These are phyloP conservation scores for Cotesia vestalis DNA, from an alignment of 1,140 invertebrate genomes.

Conservation along the genomic window DNA sequence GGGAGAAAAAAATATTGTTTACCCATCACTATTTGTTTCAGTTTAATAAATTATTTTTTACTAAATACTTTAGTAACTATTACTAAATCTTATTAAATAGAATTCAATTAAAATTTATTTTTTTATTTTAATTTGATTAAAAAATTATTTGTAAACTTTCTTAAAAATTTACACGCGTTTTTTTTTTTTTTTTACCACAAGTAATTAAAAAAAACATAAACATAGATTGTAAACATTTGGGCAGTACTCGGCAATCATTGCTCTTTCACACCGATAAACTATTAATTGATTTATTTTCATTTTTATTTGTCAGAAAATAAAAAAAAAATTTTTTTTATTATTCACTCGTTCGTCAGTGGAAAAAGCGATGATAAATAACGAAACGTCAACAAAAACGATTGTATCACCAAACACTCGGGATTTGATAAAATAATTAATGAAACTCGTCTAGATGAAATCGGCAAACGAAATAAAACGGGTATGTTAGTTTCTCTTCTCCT, in stretches of 20 bases:
- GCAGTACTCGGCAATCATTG: not conserved
- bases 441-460: conserved; percentile 35
- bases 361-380: conserved; percentile 25
- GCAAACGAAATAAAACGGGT: conserved; percentile 28
- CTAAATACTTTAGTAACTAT: too few relatives aligned
- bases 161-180: too few relatives aligned
- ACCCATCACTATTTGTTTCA: too few relatives aligned
- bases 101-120: too few relatives aligned
- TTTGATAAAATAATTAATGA: conserved; percentile 36
- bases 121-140: too few relatives aligned
- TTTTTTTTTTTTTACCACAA: too few relatives aligned
- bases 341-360: not conserved
- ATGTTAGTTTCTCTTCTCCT: not conserved
- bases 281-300: conserved; percentile 5
- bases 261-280: not conserved
- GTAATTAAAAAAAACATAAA: too few relatives aligned
- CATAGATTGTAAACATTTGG: too few relatives aligned
- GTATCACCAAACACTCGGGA: conserved; percentile 21
- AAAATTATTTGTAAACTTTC: too few relatives aligned
- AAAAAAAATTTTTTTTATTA: not conserved
- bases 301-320: not conserved
- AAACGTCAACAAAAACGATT: conserved; percentile 25
- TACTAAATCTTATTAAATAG: too few relatives aligned
- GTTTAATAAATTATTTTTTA: too few relatives aligned
- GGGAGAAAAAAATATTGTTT: too few relatives aligned